Conservation (phyloP, 2,113 vertebrate species). For the Microtus ochrogaster region DNA sequence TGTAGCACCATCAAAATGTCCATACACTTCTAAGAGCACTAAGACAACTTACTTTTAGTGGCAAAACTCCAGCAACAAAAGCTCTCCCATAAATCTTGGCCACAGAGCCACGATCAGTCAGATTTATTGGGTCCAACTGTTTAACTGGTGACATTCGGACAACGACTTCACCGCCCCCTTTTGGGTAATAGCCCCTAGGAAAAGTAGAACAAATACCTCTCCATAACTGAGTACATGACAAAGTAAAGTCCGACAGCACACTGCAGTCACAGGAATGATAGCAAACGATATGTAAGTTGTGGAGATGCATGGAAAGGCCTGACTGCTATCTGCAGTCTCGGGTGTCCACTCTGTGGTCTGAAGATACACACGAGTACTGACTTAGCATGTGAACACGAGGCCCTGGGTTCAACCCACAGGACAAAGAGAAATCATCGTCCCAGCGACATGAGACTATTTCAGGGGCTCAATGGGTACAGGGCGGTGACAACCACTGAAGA, state of each 20-base stretch:
- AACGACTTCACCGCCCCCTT: conserved; percentile 95
- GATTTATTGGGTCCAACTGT: conserved; percentile 91
- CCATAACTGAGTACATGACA: not conserved
- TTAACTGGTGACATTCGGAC: conserved; percentile 92
- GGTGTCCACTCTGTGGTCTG: not conserved
- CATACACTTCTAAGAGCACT: conserved; percentile 27
- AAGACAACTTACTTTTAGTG: conserved; percentile 91
- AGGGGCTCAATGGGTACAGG: not conserved
- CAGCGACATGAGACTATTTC: not conserved
- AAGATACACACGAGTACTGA: not conserved
- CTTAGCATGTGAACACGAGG: not conserved
- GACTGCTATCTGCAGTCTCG: not conserved
- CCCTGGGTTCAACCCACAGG: not conserved
- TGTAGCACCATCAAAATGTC: not conserved
- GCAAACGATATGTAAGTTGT: not conserved
- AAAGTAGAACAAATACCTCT: conserved; percentile 49
- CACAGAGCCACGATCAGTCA: conserved; percentile 94
- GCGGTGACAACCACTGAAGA: not conserved
- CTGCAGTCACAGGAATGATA: not conserved
- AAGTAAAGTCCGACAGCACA: not conserved
- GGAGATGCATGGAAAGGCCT: not conserved
- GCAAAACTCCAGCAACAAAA: conserved; percentile 95
- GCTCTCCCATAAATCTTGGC: conserved; percentile 96
- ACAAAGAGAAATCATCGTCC: not conserved
- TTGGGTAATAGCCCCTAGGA: conserved; percentile 96